Conservation (phyloP, 1,140 invertebrate genomes). For the Zaprionus tsacasi region DNA sequence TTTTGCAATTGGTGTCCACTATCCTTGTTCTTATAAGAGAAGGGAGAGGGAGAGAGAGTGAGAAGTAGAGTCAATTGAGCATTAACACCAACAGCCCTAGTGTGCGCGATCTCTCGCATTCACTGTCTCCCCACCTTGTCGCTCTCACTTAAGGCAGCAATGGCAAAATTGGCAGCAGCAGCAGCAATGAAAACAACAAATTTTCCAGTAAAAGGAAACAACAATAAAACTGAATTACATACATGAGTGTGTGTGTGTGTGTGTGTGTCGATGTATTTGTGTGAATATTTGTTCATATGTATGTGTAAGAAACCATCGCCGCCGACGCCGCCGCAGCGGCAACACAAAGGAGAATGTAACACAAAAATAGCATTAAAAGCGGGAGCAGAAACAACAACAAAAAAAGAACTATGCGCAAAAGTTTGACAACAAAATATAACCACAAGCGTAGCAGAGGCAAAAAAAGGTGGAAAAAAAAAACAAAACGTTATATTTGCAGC, state of each 20-base stretch:
- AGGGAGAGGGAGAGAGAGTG: not conserved
- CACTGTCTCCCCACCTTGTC: not conserved
- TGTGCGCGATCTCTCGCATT: conserved; percentile 4
- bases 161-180: conserved; percentile 33
- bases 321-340: conserved; percentile 12
- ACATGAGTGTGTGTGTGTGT: not conserved
- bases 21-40: conserved; percentile 28
- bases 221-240: conserved; percentile 37
- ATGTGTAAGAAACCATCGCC: conserved; percentile 24
- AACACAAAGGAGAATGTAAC: conserved; percentile 47
- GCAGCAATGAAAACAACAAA: conserved; percentile 42
- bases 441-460: conserved; percentile 2
- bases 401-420: conserved; percentile 21
- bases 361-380: conserved; percentile 56
- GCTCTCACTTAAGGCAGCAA: conserved; percentile 20
- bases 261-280: not conserved
- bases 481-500: conserved; percentile 30
- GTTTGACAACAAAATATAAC: conserved; percentile 34
- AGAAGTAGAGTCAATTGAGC: conserved; percentile 14
- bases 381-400: conserved; percentile 30
- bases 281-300: not conserved
- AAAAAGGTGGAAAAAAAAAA: conserved; percentile 16
- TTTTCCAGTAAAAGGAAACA: conserved; percentile 49
- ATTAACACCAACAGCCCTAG: conserved; percentile 17
- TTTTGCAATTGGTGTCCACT: conserved; percentile 11